Conservation (phyloP, 1,140 invertebrate species). For the Dinothrombium tinctorium region DNA sequence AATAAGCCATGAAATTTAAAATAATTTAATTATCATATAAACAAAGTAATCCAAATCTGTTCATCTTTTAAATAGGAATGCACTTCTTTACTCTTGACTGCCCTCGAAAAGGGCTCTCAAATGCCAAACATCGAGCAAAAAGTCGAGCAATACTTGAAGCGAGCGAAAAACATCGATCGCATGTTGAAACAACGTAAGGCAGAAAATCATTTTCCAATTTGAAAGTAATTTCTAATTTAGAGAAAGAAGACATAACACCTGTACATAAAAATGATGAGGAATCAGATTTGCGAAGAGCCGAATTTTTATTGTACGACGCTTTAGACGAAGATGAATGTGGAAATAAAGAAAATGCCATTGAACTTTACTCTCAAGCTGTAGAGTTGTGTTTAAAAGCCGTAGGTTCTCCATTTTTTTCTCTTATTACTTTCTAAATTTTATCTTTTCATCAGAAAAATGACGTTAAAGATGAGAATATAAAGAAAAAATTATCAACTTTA, state of each 20-base stretch:
- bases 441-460: slow-evolving; percentile 28
- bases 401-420: slow-evolving; percentile 20
- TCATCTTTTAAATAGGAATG: no score
- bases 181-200: no score
- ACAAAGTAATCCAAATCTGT: no score
- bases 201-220: not conserved
- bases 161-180: no score
- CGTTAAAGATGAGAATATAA: slow-evolving; percentile 31
- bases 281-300: slow-evolving; percentile 27
- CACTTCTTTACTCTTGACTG: no score
- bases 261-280: not conserved
- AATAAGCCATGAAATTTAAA: no score
- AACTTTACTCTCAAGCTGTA: slow-evolving; percentile 65
- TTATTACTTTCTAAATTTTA: not conserved
- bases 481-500: slow-evolving; percentile 39
- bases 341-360: slow-evolving; percentile 44
- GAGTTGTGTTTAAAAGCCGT: slow-evolving; percentile 53
- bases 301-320: slow-evolving; percentile 60
- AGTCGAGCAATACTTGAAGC: no score
- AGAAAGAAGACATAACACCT: not conserved
- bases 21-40: no score
- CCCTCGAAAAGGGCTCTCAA: no score
- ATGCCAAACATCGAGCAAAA: no score
- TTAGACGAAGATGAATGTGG: slow-evolving; percentile 59
- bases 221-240: not conserved